Evolutionary conservation across 2,113 vertebrate species (phyloP), one percentile per base, ranked within the genome.

Genomic region (Forbesichthys papilliferus): DNA sequence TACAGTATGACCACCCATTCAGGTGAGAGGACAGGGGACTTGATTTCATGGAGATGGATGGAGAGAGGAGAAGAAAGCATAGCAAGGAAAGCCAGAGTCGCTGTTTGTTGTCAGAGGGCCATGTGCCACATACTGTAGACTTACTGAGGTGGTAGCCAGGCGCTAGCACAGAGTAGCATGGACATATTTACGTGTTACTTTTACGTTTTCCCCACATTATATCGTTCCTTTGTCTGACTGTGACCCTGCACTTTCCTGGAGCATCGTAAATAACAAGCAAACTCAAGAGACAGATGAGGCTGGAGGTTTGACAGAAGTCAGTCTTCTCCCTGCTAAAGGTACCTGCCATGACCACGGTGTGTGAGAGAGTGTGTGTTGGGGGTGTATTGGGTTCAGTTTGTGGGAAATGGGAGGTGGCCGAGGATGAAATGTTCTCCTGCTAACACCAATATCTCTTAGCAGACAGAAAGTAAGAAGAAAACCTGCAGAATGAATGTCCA

Each of bases 401-500:
- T 27, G 42, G 20, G 55, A 68, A 55, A 48, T 84, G 75, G 63
- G 83, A 74, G 57, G 48, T 64, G 66, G 54, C 73, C 79, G 71
- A 74, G 68, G 57, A 80, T 69, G 64, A 84, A 77, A 69, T 13
- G 11, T 71, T 70, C 33, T 54, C 34, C 61, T 57, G 71, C 79
- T 73, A 74, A 70, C 48, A 68, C 76, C 66, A 72, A 78, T 77
- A 79, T 84, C 48, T 79, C 36, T 14, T 66, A 57, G 7, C 4
- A 60, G 64, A 74, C n/a, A 12, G 49, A 75, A 48, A 74, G 64
- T 1, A 16, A 79, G 70, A 64, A 78, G 71, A 18, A 34, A 62
- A 71, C 62, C 74, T 73, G 82, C 68, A 79, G 76, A 64, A 64
- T 70, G 67, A 77, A 67, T 64, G 75, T 76, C 70, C 55, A 68